Base-by-base conservation (phyloP, 2,888 invertebrate species). In the Oscheius onirici region DNA sequence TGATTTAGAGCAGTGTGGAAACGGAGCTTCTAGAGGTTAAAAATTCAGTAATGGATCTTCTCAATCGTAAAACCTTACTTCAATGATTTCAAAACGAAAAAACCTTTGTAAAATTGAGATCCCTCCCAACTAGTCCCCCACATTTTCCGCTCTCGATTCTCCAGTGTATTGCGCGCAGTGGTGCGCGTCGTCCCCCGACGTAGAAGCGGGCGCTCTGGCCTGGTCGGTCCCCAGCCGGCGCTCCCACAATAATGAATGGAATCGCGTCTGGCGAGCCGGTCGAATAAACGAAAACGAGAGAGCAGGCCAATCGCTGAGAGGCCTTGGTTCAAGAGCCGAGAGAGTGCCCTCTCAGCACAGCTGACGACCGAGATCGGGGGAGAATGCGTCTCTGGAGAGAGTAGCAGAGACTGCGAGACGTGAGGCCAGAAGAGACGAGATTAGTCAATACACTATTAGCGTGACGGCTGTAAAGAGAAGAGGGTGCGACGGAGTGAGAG, bases 401-500 rank as follows among this genome's bases (percentile, higher is more conserved):
- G 58, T 11, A 13, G 11, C 46, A 2, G 17, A 22, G 10, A n/a
- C 5, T 15, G 20, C 17, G 57, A 57, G 68, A 46, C 2, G 24
- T 8, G 8, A 26, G 24, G n/a, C 54, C 43, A 20, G 20, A 40
- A 22, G 55, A 55, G 44, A 57, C 34, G 26, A 55, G 68, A 68
- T 68, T 68, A 57, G 68, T 68, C 68, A 68, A 68, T 58, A 68
- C 46, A 34, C 26, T 26, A 68, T 57, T 68, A 70, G 70, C 70
- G 55, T 63, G 46, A 70, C 61, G 52, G 20, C 70, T 49, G 70
- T 54, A 70, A 70, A 63, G 55, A 49, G 70, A 54, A 63, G 70
- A 70, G 60, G 57, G 66, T 40, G 52, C 66, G 54, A 66, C 66
- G 28, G 40, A 66, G 41, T 8, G 34, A 52, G 17, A 54, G 52